Percentiles rank a stretch among this genome's conserved stretches.
These are phyloP conservation scores for Liasis olivaceus DNA, from an alignment of 2,797 vertebrate genomes.

Conservation along the genomic window DNA sequence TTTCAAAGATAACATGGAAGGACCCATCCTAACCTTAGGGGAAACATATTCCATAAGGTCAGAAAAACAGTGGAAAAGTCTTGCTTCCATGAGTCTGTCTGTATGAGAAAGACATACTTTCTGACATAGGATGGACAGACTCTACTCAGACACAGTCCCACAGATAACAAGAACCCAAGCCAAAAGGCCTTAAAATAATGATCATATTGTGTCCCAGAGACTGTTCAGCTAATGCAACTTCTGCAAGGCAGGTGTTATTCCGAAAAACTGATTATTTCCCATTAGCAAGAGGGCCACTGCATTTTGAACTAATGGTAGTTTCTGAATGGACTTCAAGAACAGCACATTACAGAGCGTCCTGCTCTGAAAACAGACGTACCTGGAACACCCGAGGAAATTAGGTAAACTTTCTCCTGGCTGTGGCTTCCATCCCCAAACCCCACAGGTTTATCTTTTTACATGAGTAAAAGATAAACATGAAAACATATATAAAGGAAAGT, in stretches of 20 bases:
- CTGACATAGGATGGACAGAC: not conserved
- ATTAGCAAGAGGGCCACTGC: not conserved
- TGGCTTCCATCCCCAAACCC: not conserved
- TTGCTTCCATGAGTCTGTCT: not conserved
- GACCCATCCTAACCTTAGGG: not conserved
- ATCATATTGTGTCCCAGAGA: not conserved
- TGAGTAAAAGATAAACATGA: not conserved
- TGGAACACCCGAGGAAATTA: not conserved
- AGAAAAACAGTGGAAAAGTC: not conserved
- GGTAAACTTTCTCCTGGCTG: not conserved
- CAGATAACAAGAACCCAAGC: not conserved
- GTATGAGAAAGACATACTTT: not conserved
- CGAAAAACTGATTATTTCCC: not conserved
- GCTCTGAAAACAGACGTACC: not conserved
- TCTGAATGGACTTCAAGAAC: not conserved
- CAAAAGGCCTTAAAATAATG: not conserved
- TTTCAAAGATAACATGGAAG: not conserved
- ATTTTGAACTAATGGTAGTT: not conserved
- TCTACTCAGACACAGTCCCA: not conserved
- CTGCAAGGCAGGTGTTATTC: not conserved
- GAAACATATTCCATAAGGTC: not conserved
- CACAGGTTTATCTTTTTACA: not conserved
- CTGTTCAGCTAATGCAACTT: not conserved
- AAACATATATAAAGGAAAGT: not conserved
- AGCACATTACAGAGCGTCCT: not conserved